phyloP scores from a whole-genome alignment of 2,797 vertebrate species.

The Poecilia picta region DNA sequence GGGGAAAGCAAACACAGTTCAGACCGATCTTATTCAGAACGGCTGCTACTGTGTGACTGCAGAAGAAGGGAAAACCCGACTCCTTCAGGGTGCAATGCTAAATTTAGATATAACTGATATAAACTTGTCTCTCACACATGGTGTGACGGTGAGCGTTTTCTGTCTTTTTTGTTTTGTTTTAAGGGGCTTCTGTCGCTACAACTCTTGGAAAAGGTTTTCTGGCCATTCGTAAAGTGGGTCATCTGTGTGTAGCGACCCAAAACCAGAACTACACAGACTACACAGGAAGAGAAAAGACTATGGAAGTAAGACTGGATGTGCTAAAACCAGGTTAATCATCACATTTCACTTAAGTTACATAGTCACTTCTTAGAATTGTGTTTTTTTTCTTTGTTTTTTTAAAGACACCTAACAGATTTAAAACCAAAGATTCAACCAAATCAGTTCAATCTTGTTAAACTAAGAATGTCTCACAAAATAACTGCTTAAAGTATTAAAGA shows the following conservation, averaged over 20 bases:
- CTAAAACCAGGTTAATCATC: constrained; percentile 79
- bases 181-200: constrained; percentile 81
- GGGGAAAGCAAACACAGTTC: background rate
- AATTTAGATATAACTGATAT: constrained; percentile 58
- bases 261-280: constrained; percentile 84
- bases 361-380: background rate
- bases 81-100: constrained; percentile 61
- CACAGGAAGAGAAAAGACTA: constrained; percentile 79
- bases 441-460: background rate
- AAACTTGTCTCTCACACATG: background rate
- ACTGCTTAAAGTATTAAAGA: background rate
- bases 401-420: background rate
- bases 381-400: background rate
- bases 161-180: constrained; percentile 13
- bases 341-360: background rate
- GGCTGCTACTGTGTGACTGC: background rate
- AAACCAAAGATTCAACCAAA: background rate
- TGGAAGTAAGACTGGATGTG: constrained; percentile 85
- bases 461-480: background rate
- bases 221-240: constrained; percentile 87
- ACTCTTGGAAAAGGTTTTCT: constrained; percentile 85
- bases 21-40: constrained; percentile 52
- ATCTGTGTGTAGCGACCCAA: constrained; percentile 83
- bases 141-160: background rate
- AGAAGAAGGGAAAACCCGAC: constrained; percentile 52